Base-by-base conservation (phyloP, 2,888 invertebrate genomes). In the Anorthoa munda region DNA sequence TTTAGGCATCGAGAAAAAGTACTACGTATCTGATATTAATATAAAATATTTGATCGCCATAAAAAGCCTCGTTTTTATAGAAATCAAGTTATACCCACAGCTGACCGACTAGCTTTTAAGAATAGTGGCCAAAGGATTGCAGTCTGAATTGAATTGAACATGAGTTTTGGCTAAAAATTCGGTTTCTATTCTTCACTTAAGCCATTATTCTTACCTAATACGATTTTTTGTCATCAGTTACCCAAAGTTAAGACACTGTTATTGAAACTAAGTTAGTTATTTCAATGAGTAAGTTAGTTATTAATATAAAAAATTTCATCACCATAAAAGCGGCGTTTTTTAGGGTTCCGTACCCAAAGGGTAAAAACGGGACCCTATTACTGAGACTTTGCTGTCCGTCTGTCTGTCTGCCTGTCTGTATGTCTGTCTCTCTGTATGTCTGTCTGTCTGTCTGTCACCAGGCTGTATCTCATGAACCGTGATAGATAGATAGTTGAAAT, bases 191-290 rank as follows among this genome's bases (percentile, higher is more conserved):
- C 21, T 31, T 66, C 39, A 46, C 55, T 46, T 5, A 31, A 17
- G 17, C 26, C 39, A 58, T 66, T 61, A 48, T 72, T 66, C 39
- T 31, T 51, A 21, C 21, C 18, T 72, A 53, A 56, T 66, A 51
- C 26, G 26, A 39, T 63, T 72, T 77, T 79, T 73, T 77, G 58
- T 23, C 11, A 26, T 39, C n/a, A 58, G 50, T 23, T 59, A 48
- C 21, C 18, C 21, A 21, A 65, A 66, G 23, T 70, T 71, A 18
- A 63, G 31, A 69, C 23, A 59, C 13, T 31, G 60, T 39, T 39
- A 39, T 39, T 39, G 9, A 39, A 39, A 39, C 1, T 39, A 39
- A 9, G 39, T 39, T 39, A 39, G 9, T 39, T 39, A 39, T 39
- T 31, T 7, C 7, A 7, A 31, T 31, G 31, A 59, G n/a, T n/a